Conservation (phyloP, 1,140 invertebrate species). For the Cyclargus thomasi region DNA sequence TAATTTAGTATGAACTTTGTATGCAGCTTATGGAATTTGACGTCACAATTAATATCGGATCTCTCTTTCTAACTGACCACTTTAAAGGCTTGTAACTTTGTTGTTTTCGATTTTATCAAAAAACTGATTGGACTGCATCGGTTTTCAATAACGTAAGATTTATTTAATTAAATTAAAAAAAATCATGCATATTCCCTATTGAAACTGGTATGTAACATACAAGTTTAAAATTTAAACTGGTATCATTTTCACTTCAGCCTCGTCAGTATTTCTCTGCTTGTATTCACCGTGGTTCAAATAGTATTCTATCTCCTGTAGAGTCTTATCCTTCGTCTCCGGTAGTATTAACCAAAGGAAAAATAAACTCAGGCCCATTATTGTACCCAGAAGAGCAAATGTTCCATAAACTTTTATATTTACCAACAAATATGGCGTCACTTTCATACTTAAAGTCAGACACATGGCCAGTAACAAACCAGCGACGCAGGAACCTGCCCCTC, state of each 20-base stretch:
- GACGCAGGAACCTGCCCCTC: conserved; percentile 34
- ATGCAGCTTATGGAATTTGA: too few relatives aligned
- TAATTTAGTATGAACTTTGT: too few relatives aligned
- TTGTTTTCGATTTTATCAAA: too few relatives aligned
- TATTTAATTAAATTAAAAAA: too few relatives aligned
- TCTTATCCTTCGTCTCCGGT: conserved; percentile 55
- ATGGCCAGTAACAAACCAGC: conserved; percentile 39
- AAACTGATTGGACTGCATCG: too few relatives aligned
- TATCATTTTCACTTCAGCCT: conserved; percentile 20
- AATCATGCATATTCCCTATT: too few relatives aligned
- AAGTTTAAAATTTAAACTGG: neutral
- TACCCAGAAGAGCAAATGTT: conserved; percentile 47
- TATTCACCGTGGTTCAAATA: conserved; percentile 45
- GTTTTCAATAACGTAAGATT: too few relatives aligned
- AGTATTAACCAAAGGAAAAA: conserved; percentile 40
- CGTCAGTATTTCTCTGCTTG: conserved; percentile 26
- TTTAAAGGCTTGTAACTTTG: too few relatives aligned
- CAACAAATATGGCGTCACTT: conserved; percentile 48
- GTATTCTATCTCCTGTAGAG: conserved; percentile 54
- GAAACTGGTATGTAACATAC: neutral
- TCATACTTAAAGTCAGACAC: conserved; percentile 35
- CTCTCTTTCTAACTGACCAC: too few relatives aligned
- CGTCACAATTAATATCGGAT: too few relatives aligned
- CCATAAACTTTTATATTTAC: conserved; percentile 43
- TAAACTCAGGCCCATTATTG: conserved; percentile 32